Percentiles rank a stretch among this genome's conserved stretches.
These are phyloP conservation scores for Gymnoscopelus microlampas DNA, from an alignment of 2,797 vertebrate genomes.

Conservation along the genomic window DNA sequence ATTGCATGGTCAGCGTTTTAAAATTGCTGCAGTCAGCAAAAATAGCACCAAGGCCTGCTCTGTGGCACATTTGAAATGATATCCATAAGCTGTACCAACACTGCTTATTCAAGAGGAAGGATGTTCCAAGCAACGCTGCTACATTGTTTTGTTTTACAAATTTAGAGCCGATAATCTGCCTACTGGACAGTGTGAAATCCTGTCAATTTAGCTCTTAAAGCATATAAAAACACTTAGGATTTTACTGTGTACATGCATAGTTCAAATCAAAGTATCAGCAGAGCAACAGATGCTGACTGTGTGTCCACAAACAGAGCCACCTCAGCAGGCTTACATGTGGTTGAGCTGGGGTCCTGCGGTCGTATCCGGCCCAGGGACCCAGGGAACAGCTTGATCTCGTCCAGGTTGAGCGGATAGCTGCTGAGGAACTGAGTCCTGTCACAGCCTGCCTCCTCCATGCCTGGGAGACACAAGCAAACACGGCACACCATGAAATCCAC, in stretches of 20 bases:
- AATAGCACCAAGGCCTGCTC: not conserved
- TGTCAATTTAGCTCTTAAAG: not conserved
- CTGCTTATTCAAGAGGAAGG: no score
- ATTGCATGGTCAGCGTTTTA: not conserved
- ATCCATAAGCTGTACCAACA: no score
- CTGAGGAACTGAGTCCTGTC: constrained; percentile 94
- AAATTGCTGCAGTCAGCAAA: not conserved
- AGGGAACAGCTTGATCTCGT: constrained; percentile 89
- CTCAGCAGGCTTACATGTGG: constrained; percentile 83
- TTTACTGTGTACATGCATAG: no score
- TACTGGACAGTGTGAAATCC: not conserved
- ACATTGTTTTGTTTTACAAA: no score
- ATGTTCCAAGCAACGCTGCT: no score
- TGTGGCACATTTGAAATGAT: not conserved
- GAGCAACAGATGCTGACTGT: no score
- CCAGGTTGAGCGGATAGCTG: constrained; percentile 90
- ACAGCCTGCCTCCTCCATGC: constrained; percentile 96
- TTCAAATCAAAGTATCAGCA: no score
- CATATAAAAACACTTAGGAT: no score
- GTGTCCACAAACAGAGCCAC: no score
- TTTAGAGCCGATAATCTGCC: no score
- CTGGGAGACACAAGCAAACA: constrained; percentile 66
- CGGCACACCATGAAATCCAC: not conserved
- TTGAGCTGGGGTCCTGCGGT: constrained; percentile 84
- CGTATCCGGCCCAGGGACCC: constrained; percentile 93